phyloP scores from a whole-genome alignment of 2,797 vertebrate species.

The Apogon talboti region DNA sequence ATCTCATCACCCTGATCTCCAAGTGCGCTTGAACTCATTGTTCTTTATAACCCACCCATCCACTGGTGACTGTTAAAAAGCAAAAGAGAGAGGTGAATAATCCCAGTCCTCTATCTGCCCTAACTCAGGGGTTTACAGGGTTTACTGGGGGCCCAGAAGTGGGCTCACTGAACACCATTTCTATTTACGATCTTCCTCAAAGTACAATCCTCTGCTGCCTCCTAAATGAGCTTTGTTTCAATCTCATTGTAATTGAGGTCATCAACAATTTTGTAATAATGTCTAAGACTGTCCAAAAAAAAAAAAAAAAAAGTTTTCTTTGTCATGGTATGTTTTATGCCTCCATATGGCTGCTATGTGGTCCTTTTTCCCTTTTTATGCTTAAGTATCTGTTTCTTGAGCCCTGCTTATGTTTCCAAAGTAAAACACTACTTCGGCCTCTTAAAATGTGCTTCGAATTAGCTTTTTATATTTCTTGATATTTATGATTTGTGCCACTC shows the following conservation, averaged over 20 bases:
- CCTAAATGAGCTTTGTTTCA: conserved; percentile 58
- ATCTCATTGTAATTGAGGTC: conserved; percentile 62
- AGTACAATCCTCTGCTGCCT: conserved; percentile 50
- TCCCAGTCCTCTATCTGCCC: conserved; percentile 65
- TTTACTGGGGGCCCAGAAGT: conserved; percentile 65
- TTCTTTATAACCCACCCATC: conserved; percentile 58
- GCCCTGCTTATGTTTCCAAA: conserved; percentile 62
- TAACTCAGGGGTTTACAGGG: conserved; percentile 64
- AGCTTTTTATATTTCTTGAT: conserved; percentile 84
- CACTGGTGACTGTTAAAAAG: conserved; percentile 57
- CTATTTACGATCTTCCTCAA: conserved; percentile 71
- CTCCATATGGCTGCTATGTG: conserved; percentile 71
- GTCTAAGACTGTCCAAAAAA: conserved; percentile 55
- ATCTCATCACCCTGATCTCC: conserved; percentile 56
- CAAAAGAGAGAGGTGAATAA: conserved; percentile 51
- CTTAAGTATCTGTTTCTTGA: conserved; percentile 62
- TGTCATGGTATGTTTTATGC: conserved; percentile 65
- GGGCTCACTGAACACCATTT: conserved; percentile 61
- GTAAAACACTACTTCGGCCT: conserved; percentile 61
- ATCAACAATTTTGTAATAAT: conserved; percentile 72
- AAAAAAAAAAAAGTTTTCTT: conserved; percentile 28
- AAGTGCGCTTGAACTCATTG: conserved; percentile 64
- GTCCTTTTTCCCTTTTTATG: conserved; percentile 51
- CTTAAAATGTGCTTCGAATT: conserved; percentile 83
- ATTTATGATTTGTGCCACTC: conserved; percentile 88